Conservation (phyloP, 2,888 invertebrate genomes). For the Pollenia griseotomentosa region DNA sequence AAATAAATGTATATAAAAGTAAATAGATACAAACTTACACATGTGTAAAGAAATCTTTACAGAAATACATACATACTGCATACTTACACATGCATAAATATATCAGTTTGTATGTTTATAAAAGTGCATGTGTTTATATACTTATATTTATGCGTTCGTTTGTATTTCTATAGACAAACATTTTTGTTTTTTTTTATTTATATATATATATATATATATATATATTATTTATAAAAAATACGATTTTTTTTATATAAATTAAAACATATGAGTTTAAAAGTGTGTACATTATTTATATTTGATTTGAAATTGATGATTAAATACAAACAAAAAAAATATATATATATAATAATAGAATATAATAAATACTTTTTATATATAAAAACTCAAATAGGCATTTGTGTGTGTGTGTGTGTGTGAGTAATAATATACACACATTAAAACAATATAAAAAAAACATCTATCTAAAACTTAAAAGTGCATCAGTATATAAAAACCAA, state of each 20-base stretch:
- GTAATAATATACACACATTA: no score
- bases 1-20: slow-evolving; percentile 12
- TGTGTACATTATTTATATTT: slow-evolving; percentile 60
- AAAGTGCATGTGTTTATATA: slow-evolving; percentile 4
- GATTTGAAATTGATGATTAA: slow-evolving; percentile 73
- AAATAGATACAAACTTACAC: background rate
- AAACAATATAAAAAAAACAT: background rate
- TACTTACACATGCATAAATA: background rate
- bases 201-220: slow-evolving; percentile 45
- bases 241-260: slow-evolving; percentile 50
- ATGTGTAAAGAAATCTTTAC: slow-evolving; percentile 2
- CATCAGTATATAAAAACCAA: slow-evolving; percentile 34
- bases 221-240: slow-evolving; percentile 69
- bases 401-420: background rate
- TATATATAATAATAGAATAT: slow-evolving; percentile 35
- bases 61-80: slow-evolving; percentile 9
- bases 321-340: slow-evolving; percentile 47
- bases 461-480: slow-evolving; percentile 48
- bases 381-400: background rate
- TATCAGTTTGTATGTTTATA: slow-evolving; percentile 1
- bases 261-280: slow-evolving; percentile 22
- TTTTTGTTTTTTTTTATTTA: slow-evolving; percentile 50
- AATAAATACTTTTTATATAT: slow-evolving; percentile 47
- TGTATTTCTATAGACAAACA: slow-evolving; percentile 37
- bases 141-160: slow-evolving; percentile 25